Evolutionary conservation across 1,140 invertebrate species (phyloP), one percentile per base, ranked within the genome.

Genomic region (Paralvinella palmiformis): DNA sequence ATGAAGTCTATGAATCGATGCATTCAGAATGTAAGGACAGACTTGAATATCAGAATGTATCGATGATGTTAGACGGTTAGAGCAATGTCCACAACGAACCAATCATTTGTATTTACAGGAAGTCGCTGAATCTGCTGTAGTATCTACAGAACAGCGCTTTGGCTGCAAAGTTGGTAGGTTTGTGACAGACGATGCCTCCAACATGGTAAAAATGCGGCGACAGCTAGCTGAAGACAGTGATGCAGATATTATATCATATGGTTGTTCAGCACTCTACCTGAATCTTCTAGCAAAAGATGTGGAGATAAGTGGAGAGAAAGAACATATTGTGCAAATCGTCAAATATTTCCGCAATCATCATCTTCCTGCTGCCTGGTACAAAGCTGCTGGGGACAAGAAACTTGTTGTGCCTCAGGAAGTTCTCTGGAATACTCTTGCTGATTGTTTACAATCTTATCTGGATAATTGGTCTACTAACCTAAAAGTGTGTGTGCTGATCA

Each of bases 21-120:
- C 44, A 20, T 24, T 4, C 44, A 20, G 44, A 48, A 4, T 48
- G 44, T 24, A 48, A 48, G 27, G 2, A 48, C 10, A n/a, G 27
- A 10, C 44, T 48, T 48, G 44, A 24, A 48, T n/a, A 24, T 20
- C n/a, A 48, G 27, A 48, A n/a, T 24, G 44, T 48, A 24, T 48
- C 44, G 2, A 48, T 48, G 44, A 2, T 2, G 20, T 24, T 48
- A 24, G 44, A 48, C 44, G 44, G 44, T 2, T 10, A 24, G 44
- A 48, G 44, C 44, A 48, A 48, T 48, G 44, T 48, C 10, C 44
- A 48, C 44, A 48, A 48, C 44, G 44, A 48, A 48, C 44, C 44
- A 24, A n/a, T n/a, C n/a, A n/a, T n/a, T n/a, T n/a, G n/a, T n/a
- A n/a, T n/a, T 52, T 52, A 22, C 48, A 52, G 5, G 48, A 52